phyloP scores from a whole-genome alignment of 2,113 vertebrate species.

The Dicrurus megarhynchus region DNA sequence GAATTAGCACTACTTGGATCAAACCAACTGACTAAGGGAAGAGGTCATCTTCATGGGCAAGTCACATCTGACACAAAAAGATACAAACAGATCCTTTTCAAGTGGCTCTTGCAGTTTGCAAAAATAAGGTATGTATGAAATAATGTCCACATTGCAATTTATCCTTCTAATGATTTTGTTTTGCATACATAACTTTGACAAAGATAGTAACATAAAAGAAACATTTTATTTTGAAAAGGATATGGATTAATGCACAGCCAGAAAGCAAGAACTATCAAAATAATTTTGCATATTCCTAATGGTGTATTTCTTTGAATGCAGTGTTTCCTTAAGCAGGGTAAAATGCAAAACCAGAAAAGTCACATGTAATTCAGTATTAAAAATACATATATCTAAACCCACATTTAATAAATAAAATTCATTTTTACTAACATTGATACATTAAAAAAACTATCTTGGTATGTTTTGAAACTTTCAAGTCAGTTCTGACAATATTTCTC shows the following conservation, averaged over 20 bases:
- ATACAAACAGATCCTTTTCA: neutral
- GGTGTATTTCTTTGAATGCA: neutral
- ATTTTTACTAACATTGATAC: neutral
- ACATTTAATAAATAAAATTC: neutral
- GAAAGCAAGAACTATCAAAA: neutral
- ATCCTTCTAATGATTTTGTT: neutral
- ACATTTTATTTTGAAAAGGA: neutral
- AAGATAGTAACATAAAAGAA: neutral
- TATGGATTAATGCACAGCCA: neutral
- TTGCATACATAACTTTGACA: neutral
- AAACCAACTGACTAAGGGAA: neutral
- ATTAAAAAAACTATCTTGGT: neutral
- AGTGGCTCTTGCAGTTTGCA: neutral
- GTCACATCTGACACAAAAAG: neutral
- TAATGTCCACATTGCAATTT: neutral
- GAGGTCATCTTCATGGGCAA: neutral
- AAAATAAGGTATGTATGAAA: neutral
- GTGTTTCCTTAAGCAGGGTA: neutral
- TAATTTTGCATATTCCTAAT: neutral
- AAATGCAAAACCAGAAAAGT: neutral
- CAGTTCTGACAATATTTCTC: slow-evolving; percentile 31
- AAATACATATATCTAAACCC: neutral
- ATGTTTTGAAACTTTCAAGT: slow-evolving; percentile 9
- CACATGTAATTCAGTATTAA: neutral
- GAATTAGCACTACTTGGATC: neutral